phyloP scores from a whole-genome alignment of 2,888 invertebrate species.

The Watsonalla cultraria region DNA sequence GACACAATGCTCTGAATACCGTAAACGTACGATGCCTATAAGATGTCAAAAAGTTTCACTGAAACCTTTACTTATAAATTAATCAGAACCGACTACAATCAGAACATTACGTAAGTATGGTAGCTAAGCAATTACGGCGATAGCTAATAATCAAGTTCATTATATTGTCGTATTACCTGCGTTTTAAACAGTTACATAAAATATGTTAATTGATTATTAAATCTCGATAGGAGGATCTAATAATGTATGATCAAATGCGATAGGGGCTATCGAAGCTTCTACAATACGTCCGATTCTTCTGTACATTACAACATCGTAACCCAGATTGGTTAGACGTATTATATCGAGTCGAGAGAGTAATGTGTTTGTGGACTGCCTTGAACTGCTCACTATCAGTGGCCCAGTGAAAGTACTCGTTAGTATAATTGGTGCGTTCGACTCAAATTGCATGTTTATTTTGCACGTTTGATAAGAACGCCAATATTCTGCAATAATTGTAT shows the following conservation, averaged over 20 bases:
- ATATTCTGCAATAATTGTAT: slow-evolving; percentile 43
- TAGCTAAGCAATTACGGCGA: not conserved
- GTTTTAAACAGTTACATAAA: too few relatives aligned
- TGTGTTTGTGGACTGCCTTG: slow-evolving; percentile 60
- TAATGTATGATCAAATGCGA: slow-evolving; percentile 3
- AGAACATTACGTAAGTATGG: not conserved
- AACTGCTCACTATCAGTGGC: slow-evolving; percentile 54
- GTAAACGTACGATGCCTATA: not conserved
- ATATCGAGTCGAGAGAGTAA: slow-evolving; percentile 37
- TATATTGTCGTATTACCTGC: not conserved
- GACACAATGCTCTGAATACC: not conserved
- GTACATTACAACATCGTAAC: slow-evolving; percentile 28
- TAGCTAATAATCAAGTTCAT: not conserved
- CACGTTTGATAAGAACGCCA: slow-evolving; percentile 58
- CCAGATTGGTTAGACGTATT: slow-evolving; percentile 36
- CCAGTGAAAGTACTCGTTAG: slow-evolving; percentile 73
- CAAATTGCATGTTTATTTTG: slow-evolving; percentile 50
- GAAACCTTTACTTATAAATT: not conserved
- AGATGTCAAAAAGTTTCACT: not conserved
- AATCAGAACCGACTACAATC: not conserved
- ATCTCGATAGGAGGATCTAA: not conserved
- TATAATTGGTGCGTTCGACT: slow-evolving; percentile 61
- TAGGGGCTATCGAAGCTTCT: slow-evolving; percentile 8
- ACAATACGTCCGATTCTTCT: slow-evolving; percentile 11
- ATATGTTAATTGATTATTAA: slow-evolving; percentile 4